Conservation (phyloP, 1,140 invertebrate genomes). For the Hyposmocoma kahamanoa region DNA sequence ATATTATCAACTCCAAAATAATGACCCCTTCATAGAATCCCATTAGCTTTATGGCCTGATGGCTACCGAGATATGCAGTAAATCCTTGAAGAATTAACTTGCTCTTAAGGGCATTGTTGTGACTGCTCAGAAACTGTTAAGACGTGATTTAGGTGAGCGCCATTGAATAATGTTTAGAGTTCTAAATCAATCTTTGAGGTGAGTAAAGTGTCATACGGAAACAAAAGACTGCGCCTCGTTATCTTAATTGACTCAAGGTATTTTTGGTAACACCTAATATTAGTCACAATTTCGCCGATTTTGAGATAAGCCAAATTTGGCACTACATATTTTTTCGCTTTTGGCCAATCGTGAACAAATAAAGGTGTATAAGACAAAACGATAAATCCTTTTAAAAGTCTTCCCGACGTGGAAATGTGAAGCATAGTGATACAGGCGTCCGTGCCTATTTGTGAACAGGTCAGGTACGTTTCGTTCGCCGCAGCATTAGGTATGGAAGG, state of each 20-base stretch:
- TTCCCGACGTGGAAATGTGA: constrained; percentile 3
- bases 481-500: constrained; percentile 53
- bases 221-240: too few species aligned
- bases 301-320: too few species aligned
- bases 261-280: too few species aligned
- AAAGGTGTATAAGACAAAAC: not conserved
- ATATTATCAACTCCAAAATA: constrained; percentile 59
- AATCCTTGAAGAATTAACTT: not conserved
- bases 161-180: too few species aligned
- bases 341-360: not conserved
- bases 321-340: not conserved
- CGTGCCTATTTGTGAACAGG: constrained; percentile 19
- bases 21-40: constrained; percentile 47
- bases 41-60: constrained; percentile 31
- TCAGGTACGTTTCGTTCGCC: constrained; percentile 30
- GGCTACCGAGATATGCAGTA: constrained; percentile 11
- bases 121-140: not conserved
- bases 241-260: too few species aligned
- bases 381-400: not conserved
- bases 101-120: constrained; percentile 2
- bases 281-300: too few species aligned
- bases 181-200: too few species aligned
- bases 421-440: not conserved
- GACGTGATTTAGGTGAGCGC: too few species aligned
- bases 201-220: too few species aligned